Conservation (phyloP, 2,888 invertebrate species). For the Hyalella azteca region DNA sequence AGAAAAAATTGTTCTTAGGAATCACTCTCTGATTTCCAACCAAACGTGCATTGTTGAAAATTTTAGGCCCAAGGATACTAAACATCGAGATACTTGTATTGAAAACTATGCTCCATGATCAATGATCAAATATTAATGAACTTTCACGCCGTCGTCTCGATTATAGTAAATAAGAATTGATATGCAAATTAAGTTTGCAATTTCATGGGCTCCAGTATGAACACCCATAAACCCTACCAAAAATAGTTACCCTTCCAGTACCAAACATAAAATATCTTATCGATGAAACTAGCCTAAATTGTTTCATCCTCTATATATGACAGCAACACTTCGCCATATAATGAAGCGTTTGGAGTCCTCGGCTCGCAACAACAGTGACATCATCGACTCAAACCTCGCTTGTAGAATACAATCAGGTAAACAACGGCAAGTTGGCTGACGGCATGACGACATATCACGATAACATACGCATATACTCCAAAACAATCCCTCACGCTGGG, state of each 20-base stretch:
- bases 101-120: too few species aligned
- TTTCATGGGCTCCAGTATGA: too few species aligned
- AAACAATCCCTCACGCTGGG: not conserved
- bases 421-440: not conserved
- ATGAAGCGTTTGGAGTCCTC: not conserved
- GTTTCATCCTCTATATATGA: not conserved
- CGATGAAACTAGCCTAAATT: not conserved
- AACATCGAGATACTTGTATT: too few species aligned
- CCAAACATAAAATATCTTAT: not conserved
- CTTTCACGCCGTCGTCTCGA: too few species aligned
- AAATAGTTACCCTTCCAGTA: not conserved
- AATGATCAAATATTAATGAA: too few species aligned
- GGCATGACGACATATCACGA: slow-evolving; percentile 6
- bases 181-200: too few species aligned
- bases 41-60: too few species aligned
- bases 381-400: not conserved
- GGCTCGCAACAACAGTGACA: not conserved
- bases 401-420: not conserved
- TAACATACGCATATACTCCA: slow-evolving; percentile 16
- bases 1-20: too few species aligned
- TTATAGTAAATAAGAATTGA: too few species aligned
- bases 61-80: too few species aligned
- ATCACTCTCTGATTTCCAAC: too few species aligned
- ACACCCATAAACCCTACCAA: too few species aligned
- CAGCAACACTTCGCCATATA: not conserved